Evolutionary conservation across 2,888 invertebrate genomes (phyloP).

Genomic region (Leucoma salicis): DNA sequence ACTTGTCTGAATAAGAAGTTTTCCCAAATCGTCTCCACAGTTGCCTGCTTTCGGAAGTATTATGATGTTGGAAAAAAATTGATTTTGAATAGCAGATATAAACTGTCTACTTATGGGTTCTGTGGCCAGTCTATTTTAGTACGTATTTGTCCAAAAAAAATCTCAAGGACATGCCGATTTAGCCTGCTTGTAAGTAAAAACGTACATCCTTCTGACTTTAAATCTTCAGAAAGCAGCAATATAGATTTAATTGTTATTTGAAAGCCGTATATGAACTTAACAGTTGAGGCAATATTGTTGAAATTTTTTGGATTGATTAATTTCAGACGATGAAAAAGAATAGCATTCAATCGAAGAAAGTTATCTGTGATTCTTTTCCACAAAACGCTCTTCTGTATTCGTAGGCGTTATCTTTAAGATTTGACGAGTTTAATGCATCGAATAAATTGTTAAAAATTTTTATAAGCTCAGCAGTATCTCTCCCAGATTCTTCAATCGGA

Average conservation of each 20-base stretch:
- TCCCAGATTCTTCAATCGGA: too few species aligned
- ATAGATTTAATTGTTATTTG: conserved; percentile 8
- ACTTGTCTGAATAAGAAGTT: conserved; percentile 8
- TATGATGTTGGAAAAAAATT: conserved; percentile 7
- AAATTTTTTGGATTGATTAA: conserved; percentile 4
- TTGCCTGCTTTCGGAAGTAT: conserved; percentile 4
- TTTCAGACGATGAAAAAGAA: conserved; percentile 2
- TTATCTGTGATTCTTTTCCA: conserved; percentile 4
- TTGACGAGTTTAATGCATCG: too few species aligned
- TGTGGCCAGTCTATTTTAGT: conserved; percentile 1
- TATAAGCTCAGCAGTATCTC: too few species aligned
- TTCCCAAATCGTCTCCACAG: conserved; percentile 9
- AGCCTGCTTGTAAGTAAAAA: conserved; percentile 5
- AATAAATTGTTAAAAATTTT: too few species aligned
- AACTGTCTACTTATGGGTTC: conserved; percentile 11
- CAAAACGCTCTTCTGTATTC: conserved; percentile 7
- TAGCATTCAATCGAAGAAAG: conserved; percentile 7
- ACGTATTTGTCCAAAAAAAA: conserved; percentile 7
- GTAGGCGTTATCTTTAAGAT: conserved; percentile 1
- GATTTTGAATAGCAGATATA: conserved; percentile 8
- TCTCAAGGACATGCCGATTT: conserved; percentile 8
- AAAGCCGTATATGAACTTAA: conserved; percentile 8
- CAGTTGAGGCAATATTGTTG: not conserved
- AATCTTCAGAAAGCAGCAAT: conserved; percentile 5
- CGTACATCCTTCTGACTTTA: conserved; percentile 6